These are phyloP conservation scores for Rhodophaea formosa DNA, from an alignment of 2,888 invertebrate genomes.

Conservation along the genomic window DNA sequence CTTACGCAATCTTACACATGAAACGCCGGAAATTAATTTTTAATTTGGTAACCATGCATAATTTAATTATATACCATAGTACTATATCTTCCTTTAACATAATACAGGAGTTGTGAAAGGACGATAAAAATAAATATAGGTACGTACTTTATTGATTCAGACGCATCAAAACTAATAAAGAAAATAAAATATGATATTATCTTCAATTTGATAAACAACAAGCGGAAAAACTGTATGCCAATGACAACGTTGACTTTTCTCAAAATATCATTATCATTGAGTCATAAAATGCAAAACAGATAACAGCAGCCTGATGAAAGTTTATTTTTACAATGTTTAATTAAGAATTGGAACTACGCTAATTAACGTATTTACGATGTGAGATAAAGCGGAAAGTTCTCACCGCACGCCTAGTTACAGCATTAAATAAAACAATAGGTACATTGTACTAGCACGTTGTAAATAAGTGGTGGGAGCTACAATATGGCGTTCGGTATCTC, in stretches of 20 bases:
- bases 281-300: conserved; percentile 13
- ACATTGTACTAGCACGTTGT: conserved; percentile 55
- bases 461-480: conserved; percentile 53
- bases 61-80: no score
- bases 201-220: not conserved
- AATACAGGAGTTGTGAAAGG: no score
- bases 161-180: not conserved
- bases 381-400: conserved; percentile 41
- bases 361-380: conserved; percentile 54
- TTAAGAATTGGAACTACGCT: conserved; percentile 46
- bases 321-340: conserved; percentile 28
- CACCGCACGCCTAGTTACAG: conserved; percentile 50
- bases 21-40: not conserved
- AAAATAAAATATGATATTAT: not conserved
- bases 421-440: conserved; percentile 51
- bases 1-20: not conserved
- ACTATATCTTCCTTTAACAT: no score
- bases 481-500: conserved; percentile 43
- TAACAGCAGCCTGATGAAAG: conserved; percentile 9
- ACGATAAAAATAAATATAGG: no score
- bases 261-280: conserved; percentile 17
- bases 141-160: no score
- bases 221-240: not conserved
- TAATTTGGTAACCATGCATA: no score
- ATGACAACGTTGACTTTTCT: conserved; percentile 19